Conservation (phyloP, 92 coral and sea anemone species). For the Nematostella vectensis region DNA sequence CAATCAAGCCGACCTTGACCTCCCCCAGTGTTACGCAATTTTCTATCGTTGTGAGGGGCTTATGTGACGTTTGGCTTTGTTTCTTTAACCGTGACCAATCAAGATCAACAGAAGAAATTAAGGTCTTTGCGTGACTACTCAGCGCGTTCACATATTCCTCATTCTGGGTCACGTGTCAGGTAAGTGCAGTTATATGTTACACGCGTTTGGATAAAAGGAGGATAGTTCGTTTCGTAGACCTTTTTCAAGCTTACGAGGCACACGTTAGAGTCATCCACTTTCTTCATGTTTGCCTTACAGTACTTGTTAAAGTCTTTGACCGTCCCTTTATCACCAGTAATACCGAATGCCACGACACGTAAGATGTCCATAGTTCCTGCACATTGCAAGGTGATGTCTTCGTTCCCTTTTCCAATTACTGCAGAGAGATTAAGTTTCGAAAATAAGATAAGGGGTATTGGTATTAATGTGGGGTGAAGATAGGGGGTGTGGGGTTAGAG, state of each 20-base stretch:
- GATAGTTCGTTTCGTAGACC: slow-evolving; percentile 63
- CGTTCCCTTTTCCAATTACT: slow-evolving; percentile 65
- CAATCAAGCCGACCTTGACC: no score
- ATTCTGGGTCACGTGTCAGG: slow-evolving; percentile 23
- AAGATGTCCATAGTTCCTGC: slow-evolving; percentile 43
- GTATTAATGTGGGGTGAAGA: no score
- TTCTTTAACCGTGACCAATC: no score
- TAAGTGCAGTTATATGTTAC: slow-evolving; percentile 51
- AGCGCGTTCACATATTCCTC: no score
- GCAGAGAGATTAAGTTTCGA: no score
- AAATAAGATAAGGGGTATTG: no score
- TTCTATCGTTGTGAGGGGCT: no score
- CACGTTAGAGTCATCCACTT: slow-evolving; percentile 45
- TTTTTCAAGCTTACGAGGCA: slow-evolving; percentile 66
- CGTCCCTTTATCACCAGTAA: slow-evolving; percentile 54
- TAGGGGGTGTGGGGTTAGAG: no score
- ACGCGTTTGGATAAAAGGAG: slow-evolving; percentile 48
- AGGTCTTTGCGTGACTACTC: no score
- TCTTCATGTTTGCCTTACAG: slow-evolving; percentile 44
- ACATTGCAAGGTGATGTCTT: slow-evolving; percentile 68
- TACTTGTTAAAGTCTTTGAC: slow-evolving; percentile 49
- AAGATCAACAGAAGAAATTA: no score
- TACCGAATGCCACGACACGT: slow-evolving; percentile 54
- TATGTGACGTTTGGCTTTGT: no score
- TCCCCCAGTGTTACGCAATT: no score